Evolutionary conservation across 2,797 vertebrate genomes (phyloP), one percentile per base, ranked within the genome.

Genomic region (Smutsia gigantea): DNA sequence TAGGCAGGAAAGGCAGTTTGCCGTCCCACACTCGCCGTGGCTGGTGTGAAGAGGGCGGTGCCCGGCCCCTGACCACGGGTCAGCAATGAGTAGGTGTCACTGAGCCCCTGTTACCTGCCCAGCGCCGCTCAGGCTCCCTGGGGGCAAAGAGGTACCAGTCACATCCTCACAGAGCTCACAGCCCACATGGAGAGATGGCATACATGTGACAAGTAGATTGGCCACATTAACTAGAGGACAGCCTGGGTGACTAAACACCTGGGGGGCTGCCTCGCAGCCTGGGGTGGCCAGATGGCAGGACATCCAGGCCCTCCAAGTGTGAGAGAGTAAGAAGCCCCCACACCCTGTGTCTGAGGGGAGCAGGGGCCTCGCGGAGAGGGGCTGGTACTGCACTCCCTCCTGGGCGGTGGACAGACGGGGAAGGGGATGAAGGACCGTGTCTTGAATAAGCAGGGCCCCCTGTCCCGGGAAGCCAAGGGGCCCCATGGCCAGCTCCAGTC

Each of bases 41-140:
- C 37, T 69, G 14, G 21, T 0, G 0, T 34, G 25, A 31, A 29
- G n/a, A 64, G 37, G 77, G 10, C n/a, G 1, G 0, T 6, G 9
- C 27, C 27, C 10, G 10, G 5, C 55, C 17, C 49, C 68, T 4
- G 23, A 23, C 34, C 84, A 15, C 2, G 17, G 85, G 55, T 79
- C 59, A n/a, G 3, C 69, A 1, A 7, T 63, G 51, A 19, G 12
- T 25, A 17, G 64, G 53, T 55, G 29, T 42, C 46, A 25, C 34
- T 6, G 19, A 81, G n/a, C 27, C 29, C 39, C 19, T 8, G 0
- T 61, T 17, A n/a, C 19, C 61, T 59, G 31, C 51, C 87, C 17
- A 15, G 27, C 4, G 13, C 17, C 42, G 59, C 15, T 34, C 90
- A 69, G 39, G 2, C 64, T 96, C 14, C 37, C 61, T 0, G 0